Evolutionary conservation across 2,888 invertebrate genomes (phyloP), one percentile per base, ranked within the genome.

Genomic region (Ernsta delagoae): DNA sequence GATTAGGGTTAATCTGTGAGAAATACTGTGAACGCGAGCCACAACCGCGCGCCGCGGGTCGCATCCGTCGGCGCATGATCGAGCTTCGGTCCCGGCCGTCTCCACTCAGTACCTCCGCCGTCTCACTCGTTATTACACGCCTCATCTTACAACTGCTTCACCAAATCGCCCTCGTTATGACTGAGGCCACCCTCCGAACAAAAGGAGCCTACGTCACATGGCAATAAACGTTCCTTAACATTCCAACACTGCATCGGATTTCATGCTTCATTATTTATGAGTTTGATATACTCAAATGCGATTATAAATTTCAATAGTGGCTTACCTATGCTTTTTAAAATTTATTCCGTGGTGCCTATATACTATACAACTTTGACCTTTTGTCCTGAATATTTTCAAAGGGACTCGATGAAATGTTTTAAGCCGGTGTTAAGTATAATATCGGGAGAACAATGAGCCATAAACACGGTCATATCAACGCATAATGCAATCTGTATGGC

Each of bases 391-490:
- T 82, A 81, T 80, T 82, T 86, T 83, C 82, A 86, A 80, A 77
- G 74, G 79, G 79, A 81, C 82, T 83, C 84, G 86, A 81, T 85
- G 84, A 86, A 86, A 83, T 80, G 81, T 84, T 83, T 86, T 82
- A 86, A 90, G 86, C 81, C 83, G 79, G 82, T 84, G 85, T 82
- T 85, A 84, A 86, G 83, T 84, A 84, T 85, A 86, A 86, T 83
- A 86, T 84, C 77, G 76, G 70, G 82, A 83, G 87, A 91, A 92
- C 91, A 92, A 92, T 92, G 83, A 82, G 86, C 85, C 80, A 91
- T 92, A 92, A 92, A 92, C 84, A 88, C 80, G 78, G 78, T 81
- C 83, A 84, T 86, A 91, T 89, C 87, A 88, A 89, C 87, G 82
- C 83, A 86, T 88, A 86, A 88, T 87, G 82, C 82, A 82, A 82